These are phyloP conservation scores for Amiota mariae DNA, from an alignment of 2,888 invertebrate species.

Conservation along the genomic window DNA sequence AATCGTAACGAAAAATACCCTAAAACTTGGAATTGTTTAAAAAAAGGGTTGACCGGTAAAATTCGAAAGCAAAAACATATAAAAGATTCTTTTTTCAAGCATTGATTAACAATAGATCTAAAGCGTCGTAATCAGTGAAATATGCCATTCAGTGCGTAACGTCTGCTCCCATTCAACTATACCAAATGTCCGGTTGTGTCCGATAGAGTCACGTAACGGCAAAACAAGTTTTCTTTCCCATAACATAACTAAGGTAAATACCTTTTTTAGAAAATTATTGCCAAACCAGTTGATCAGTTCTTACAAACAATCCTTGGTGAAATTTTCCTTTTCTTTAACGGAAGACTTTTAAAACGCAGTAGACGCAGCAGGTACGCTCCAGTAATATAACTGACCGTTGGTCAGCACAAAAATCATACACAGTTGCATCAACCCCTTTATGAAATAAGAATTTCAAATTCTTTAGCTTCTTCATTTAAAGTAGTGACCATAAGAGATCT, in stretches of 20 bases:
- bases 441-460: no score
- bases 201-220: constrained; percentile 38
- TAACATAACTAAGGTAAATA: not conserved
- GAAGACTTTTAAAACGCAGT: not conserved
- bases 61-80: constrained; percentile 39
- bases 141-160: constrained; percentile 37
- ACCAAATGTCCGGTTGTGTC: constrained; percentile 28
- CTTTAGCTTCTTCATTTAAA: no score
- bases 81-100: constrained; percentile 32
- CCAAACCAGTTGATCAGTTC: constrained; percentile 19
- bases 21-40: constrained; percentile 45
- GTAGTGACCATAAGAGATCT: no score
- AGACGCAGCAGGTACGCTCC: not conserved
- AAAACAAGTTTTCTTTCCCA: constrained; percentile 58
- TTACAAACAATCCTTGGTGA: not conserved
- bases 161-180: constrained; percentile 35
- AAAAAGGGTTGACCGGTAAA: constrained; percentile 49
- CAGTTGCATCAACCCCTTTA: no score
- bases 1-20: constrained; percentile 43
- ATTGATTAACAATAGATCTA: not conserved
- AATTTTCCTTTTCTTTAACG: not conserved
- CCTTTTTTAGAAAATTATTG: not conserved
- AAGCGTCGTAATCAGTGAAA: constrained; percentile 33
- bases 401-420: not conserved
- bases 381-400: not conserved